A percentile compares a stretch with the other conserved stretches of the same genome.
Evolutionary conservation across 1,140 invertebrate species (phyloP).

Genomic region (Zaprionus davidi): DNA sequence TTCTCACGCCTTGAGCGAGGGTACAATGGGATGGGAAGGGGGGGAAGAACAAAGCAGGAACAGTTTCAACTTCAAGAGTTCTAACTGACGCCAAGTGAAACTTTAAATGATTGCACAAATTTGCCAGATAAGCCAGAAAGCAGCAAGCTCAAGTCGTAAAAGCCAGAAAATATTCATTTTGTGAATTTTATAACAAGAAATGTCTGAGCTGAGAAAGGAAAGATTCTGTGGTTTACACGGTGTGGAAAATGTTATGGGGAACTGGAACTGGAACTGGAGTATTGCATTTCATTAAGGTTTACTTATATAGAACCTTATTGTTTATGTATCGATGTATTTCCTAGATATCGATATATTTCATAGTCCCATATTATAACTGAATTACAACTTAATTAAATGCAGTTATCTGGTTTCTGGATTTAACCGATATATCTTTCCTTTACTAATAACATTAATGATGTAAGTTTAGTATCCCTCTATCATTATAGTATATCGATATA

Average conservation of each 20-base stretch:
- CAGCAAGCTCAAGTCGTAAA: background rate
- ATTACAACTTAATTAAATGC: too few relatives aligned
- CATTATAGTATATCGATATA: too few relatives aligned
- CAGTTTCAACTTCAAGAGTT: background rate
- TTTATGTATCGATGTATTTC: too few relatives aligned
- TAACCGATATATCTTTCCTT: too few relatives aligned
- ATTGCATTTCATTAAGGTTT: too few relatives aligned
- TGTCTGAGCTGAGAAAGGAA: background rate
- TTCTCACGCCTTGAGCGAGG: background rate
- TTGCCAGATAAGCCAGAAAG: conserved; percentile 9
- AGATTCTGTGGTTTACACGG: background rate
- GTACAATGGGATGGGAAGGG: background rate
- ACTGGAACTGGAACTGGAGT: too few relatives aligned
- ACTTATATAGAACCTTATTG: rapidly evolving
- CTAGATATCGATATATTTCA: too few relatives aligned
- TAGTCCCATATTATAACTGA: too few relatives aligned
- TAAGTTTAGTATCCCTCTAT: too few relatives aligned
- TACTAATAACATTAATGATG: too few relatives aligned
- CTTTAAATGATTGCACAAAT: conserved; percentile 9
- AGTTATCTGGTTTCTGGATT: too few relatives aligned
- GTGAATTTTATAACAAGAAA: conserved; percentile 14
- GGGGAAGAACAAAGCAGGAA: background rate
- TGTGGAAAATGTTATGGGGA: background rate
- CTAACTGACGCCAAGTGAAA: background rate
- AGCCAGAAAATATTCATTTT: conserved; percentile 3